phyloP scores from a whole-genome alignment of 2,113 vertebrate species.

The Peromyscus californicus region DNA sequence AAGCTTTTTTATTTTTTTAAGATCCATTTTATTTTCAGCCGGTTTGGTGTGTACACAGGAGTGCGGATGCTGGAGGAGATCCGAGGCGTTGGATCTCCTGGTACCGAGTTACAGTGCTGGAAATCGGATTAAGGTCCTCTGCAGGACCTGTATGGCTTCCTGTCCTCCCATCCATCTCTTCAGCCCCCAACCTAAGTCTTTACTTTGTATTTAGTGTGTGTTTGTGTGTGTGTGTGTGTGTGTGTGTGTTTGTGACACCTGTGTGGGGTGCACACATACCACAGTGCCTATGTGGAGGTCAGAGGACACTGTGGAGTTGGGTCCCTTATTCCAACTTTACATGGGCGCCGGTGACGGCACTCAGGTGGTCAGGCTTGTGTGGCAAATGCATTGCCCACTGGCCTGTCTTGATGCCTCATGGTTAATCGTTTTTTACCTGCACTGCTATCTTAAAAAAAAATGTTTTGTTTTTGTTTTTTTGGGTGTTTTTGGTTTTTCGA shows the following conservation, averaged over 20 bases:
- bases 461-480: no score
- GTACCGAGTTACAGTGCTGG: not conserved
- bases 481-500: no score
- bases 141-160: no score
- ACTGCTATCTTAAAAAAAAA: not conserved
- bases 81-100: not conserved
- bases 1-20: not conserved
- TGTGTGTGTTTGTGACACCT: not conserved
- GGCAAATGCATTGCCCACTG: no score
- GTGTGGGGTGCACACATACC: no score
- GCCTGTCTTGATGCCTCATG: not conserved
- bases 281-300: not conserved
- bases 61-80: not conserved
- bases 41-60: not conserved
- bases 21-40: not conserved
- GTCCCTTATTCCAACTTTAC: no score
- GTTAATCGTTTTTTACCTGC: not conserved
- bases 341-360: not conserved
- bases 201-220: not conserved
- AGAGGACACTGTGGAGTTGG: not conserved
- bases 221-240: not conserved
- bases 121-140: not conserved
- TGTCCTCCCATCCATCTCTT: not conserved
- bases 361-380: not conserved
- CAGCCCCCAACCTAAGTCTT: not conserved